Percentiles rank a stretch among this genome's conserved stretches.
Conservation (phyloP, 2,797 vertebrate species). For the Taenioides sp. region DNA sequence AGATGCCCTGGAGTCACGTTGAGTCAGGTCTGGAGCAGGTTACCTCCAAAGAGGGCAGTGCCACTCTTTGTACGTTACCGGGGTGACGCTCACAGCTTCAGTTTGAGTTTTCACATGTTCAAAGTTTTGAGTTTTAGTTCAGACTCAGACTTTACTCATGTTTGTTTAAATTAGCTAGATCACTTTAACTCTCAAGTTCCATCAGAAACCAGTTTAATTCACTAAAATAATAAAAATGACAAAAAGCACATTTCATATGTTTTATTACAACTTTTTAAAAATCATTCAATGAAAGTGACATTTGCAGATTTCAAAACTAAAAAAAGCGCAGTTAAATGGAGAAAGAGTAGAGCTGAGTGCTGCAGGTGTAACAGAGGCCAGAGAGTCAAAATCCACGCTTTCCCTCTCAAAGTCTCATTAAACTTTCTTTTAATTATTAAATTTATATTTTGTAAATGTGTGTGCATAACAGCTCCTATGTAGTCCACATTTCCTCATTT, state of each 20-base stretch:
- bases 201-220: slow-evolving; percentile 50
- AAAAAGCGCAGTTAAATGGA: slow-evolving; percentile 18
- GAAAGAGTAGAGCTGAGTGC: slow-evolving; percentile 12
- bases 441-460: too few relatives aligned
- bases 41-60: slow-evolving; percentile 76
- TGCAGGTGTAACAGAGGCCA: not conserved
- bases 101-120: not conserved
- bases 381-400: not conserved
- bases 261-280: slow-evolving; percentile 92
- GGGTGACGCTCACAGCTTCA: not conserved
- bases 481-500: too few relatives aligned
- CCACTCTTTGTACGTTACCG: slow-evolving; percentile 74
- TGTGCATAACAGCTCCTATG: too few relatives aligned
- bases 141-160: too few relatives aligned
- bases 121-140: not conserved
- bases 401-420: too few relatives aligned
- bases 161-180: not conserved
- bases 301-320: slow-evolving; percentile 77
- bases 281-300: slow-evolving; percentile 89
- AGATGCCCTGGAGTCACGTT: not conserved
- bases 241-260: slow-evolving; percentile 99
- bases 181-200: not conserved
- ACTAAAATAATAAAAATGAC: slow-evolving; percentile 96
- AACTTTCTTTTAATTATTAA: too few relatives aligned
- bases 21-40: not conserved